Conservation (phyloP, 1,140 invertebrate genomes). For the Philopotamus ludificatus region DNA sequence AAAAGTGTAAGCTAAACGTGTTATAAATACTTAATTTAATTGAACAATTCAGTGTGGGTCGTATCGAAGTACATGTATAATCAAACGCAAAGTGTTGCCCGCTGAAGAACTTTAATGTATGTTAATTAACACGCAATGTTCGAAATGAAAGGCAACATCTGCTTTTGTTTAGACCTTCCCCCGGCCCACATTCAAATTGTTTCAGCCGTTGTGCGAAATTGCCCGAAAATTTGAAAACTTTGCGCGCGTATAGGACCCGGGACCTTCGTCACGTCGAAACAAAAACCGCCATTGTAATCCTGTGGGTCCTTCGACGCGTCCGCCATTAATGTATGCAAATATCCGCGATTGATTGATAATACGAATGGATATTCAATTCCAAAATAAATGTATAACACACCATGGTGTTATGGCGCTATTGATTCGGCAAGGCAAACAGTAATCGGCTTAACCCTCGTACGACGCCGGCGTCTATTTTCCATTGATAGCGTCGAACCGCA, state of each 20-base stretch:
- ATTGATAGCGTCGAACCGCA: too few species aligned
- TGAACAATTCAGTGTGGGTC: too few species aligned
- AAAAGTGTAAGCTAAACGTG: too few species aligned
- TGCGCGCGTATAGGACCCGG: not conserved
- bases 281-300: not conserved
- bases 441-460: too few species aligned
- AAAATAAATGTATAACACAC: too few species aligned
- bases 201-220: not conserved
- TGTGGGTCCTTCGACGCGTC: not conserved
- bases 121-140: not conserved
- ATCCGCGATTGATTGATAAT: not conserved
- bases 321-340: not conserved
- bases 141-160: not conserved
- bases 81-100: not conserved
- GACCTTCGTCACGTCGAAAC: not conserved
- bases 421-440: too few species aligned
- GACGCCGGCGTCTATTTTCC: too few species aligned
- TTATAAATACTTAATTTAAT: too few species aligned
- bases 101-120: not conserved
- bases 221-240: not conserved
- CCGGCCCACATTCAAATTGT: not conserved
- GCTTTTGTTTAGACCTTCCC: not conserved
- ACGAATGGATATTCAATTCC: not conserved
- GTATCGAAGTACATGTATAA: too few species aligned
- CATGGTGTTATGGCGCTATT: too few species aligned